phyloP scores from a whole-genome alignment of 2,888 invertebrate species.

The Phlogophora meticulosa region DNA sequence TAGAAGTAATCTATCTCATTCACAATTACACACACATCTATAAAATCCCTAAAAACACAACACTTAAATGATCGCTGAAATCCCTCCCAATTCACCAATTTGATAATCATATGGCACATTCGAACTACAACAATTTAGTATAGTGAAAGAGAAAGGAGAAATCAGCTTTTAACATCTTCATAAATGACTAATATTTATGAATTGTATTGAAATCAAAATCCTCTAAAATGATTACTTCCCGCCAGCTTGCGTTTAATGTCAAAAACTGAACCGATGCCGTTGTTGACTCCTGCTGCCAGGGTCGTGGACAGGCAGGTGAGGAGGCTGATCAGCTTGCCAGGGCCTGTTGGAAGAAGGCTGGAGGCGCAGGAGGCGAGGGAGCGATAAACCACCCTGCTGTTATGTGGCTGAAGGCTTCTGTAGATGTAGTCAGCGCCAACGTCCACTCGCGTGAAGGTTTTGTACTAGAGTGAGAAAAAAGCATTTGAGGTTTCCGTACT shows the following conservation, averaged over 20 bases:
- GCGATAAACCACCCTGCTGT: constrained; percentile 83
- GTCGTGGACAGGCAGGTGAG: constrained; percentile 75
- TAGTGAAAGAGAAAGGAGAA: neutral
- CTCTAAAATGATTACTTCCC: constrained; percentile 54
- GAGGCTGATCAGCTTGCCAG: constrained; percentile 71
- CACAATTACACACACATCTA: neutral
- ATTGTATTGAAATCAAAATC: neutral
- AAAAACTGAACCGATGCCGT: constrained; percentile 74
- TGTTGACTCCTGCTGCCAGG: constrained; percentile 70
- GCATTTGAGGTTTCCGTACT: neutral
- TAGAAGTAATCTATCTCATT: neutral
- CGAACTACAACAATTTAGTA: neutral
- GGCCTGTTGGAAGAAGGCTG: constrained; percentile 71
- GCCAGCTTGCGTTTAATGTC: constrained; percentile 79
- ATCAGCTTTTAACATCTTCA: constrained; percentile 7
- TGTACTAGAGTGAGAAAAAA: constrained; percentile 75
- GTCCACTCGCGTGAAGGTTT: constrained; percentile 78
- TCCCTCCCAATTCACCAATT: neutral
- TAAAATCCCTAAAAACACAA: constrained; percentile 4
- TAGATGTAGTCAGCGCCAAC: constrained; percentile 86
- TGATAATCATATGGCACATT: constrained; percentile 29
- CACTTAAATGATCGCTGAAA: neutral
- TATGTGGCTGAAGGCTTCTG: constrained; percentile 82
- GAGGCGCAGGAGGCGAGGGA: constrained; percentile 78
- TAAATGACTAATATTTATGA: constrained; percentile 11